A percentile compares a stretch with the other conserved stretches of the same genome.
Evolutionary conservation across 2,113 vertebrate species (phyloP).

Genomic region (Calypte anna): DNA sequence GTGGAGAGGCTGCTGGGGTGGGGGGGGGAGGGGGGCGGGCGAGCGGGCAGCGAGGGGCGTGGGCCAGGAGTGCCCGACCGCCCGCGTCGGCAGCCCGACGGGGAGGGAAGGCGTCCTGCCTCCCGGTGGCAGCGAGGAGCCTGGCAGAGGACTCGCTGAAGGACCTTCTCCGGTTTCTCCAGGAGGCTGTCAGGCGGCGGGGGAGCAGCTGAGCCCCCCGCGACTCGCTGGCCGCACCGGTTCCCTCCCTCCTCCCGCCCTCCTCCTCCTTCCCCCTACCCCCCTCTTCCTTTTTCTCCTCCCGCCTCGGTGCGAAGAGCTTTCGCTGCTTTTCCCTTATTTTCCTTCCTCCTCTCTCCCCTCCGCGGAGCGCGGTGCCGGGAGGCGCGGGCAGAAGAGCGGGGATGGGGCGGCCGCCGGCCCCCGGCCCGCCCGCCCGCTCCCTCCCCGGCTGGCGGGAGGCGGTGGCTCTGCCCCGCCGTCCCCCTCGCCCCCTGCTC

Average conservation of each 20-base stretch:
- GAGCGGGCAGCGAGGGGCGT: not conserved
- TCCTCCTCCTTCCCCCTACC: not conserved
- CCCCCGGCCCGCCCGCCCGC: not conserved
- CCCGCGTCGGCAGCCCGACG: constrained; percentile 1
- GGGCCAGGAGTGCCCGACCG: not conserved
- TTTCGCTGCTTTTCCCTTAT: not conserved
- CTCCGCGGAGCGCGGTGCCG: constrained; percentile 12
- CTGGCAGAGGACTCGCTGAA: constrained; percentile 32
- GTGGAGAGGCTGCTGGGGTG: too few relatives aligned
- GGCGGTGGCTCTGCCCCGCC: constrained; percentile 45
- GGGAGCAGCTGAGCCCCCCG: constrained; percentile 6
- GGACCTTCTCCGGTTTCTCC: constrained; percentile 52
- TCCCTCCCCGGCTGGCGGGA: not conserved
- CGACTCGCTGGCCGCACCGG: not conserved
- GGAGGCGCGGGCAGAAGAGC: constrained; percentile 7
- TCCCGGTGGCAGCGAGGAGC: not conserved
- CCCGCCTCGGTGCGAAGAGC: constrained; percentile 42
- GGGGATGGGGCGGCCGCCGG: constrained; percentile 3
- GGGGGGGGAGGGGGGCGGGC: not conserved
- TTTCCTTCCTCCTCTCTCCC: not conserved
- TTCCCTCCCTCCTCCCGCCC: not conserved
- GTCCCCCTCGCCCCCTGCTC: not conserved
- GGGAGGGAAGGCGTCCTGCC: not conserved
- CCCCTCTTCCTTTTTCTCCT: not conserved
- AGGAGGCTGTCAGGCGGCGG: constrained; percentile 28